Evolutionary conservation across 2,797 vertebrate species (phyloP).

Genomic region (Oreochromis grahami): DNA sequence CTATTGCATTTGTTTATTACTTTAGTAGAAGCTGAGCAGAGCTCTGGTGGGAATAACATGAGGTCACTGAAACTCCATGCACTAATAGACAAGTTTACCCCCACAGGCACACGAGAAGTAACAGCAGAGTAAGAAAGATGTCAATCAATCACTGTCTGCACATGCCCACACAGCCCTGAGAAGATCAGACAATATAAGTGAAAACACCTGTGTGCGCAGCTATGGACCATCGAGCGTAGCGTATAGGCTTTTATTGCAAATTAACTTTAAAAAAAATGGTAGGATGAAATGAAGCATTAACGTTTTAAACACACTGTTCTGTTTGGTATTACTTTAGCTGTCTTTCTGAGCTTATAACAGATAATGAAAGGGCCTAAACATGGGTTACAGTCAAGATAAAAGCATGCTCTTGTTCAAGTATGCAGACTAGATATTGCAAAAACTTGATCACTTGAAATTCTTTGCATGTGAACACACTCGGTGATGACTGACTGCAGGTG

Average conservation of each 20-base stretch:
- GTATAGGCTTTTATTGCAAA: background rate
- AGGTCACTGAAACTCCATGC: background rate
- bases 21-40: background rate
- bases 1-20: background rate
- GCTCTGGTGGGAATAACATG: background rate
- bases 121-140: background rate
- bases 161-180: background rate
- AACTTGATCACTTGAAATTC: background rate
- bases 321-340: background rate
- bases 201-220: background rate
- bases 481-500: constrained; percentile 52
- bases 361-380: background rate
- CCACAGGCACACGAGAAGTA: background rate
- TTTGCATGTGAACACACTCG: background rate
- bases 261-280: background rate
- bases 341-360: background rate
- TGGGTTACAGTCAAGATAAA: background rate
- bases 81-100: background rate
- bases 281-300: background rate
- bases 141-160: background rate
- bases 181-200: background rate
- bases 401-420: background rate
- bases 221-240: background rate
- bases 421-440: background rate
- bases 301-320: background rate